phyloP scores from a whole-genome alignment of 2,888 invertebrate genomes.

The Caenorhabditis sp. region DNA sequence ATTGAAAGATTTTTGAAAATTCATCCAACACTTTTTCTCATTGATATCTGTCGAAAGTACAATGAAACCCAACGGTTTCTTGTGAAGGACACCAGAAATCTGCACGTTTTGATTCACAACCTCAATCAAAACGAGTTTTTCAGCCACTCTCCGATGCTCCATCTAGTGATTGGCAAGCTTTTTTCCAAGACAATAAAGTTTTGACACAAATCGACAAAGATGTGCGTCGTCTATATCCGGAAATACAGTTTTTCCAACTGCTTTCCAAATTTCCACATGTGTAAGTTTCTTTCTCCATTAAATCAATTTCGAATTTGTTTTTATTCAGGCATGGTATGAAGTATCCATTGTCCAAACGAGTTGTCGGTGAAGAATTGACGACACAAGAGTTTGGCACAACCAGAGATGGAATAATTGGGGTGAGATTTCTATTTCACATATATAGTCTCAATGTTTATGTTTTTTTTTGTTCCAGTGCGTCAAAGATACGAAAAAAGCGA shows the following conservation, averaged over 20 bases:
- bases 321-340: slow-evolving; percentile 50
- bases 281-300: slow-evolving; percentile 12
- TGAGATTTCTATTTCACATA: no score
- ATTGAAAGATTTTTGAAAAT: no score
- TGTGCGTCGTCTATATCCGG: slow-evolving; percentile 83
- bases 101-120: no score
- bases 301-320: slow-evolving; percentile 3
- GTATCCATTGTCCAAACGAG: slow-evolving; percentile 45
- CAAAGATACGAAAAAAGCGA: slow-evolving; percentile 11
- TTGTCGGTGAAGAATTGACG: slow-evolving; percentile 37
- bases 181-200: slow-evolving; percentile 93
- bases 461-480: slow-evolving; percentile 24
- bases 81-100: no score
- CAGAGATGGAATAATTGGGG: slow-evolving; percentile 34
- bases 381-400: slow-evolving; percentile 38
- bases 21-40: no score
- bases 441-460: neutral
- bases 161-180: slow-evolving; percentile 92
- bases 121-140: slow-evolving; percentile 52
- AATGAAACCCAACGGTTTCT: no score
- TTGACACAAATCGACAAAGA: slow-evolving; percentile 92
- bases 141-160: slow-evolving; percentile 95
- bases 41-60: no score
- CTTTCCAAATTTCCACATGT: slow-evolving; percentile 84
- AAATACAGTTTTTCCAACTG: slow-evolving; percentile 94